phyloP scores from a whole-genome alignment of 2,888 invertebrate genomes.

The Hybos culiciformis region DNA sequence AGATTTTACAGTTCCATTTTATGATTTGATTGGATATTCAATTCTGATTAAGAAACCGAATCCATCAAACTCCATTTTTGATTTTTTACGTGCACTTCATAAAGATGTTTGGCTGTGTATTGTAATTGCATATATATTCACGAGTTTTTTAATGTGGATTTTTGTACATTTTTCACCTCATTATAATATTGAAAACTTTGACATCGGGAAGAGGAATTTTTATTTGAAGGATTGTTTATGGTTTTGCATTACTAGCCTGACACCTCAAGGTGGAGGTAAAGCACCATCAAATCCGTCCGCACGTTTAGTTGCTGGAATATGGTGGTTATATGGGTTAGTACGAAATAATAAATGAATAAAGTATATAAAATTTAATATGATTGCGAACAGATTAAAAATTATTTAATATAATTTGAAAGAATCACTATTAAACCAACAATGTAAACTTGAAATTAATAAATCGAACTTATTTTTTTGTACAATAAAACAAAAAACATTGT shows the following conservation, averaged over 20 bases:
- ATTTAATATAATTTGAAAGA: too few species aligned
- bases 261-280: constrained; percentile 89
- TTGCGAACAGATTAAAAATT: not conserved
- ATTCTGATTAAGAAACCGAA: constrained; percentile 88
- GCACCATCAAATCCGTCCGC: constrained; percentile 94
- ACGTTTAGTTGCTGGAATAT: constrained; percentile 87
- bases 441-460: too few species aligned
- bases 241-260: constrained; percentile 98
- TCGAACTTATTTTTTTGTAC: too few species aligned
- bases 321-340: constrained; percentile 99
- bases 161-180: constrained; percentile 97
- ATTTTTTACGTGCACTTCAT: constrained; percentile 91
- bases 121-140: constrained; percentile 86
- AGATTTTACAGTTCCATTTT: constrained; percentile 96
- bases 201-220: constrained; percentile 88
- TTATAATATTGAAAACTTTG: constrained; percentile 88
- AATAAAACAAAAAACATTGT: too few species aligned
- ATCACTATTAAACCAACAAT: too few species aligned
- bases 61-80: constrained; percentile 83
- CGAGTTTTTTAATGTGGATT: constrained; percentile 86
- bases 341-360: constrained; percentile 12
- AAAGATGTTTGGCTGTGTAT: constrained; percentile 96
- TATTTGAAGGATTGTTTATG: constrained; percentile 92
- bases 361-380: not conserved
- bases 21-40: constrained; percentile 92